A percentile compares a stretch with the other conserved stretches of the same genome.
These are phyloP conservation scores for Tinea semifulvella DNA, from an alignment of 2,888 invertebrate genomes.

Conservation along the genomic window DNA sequence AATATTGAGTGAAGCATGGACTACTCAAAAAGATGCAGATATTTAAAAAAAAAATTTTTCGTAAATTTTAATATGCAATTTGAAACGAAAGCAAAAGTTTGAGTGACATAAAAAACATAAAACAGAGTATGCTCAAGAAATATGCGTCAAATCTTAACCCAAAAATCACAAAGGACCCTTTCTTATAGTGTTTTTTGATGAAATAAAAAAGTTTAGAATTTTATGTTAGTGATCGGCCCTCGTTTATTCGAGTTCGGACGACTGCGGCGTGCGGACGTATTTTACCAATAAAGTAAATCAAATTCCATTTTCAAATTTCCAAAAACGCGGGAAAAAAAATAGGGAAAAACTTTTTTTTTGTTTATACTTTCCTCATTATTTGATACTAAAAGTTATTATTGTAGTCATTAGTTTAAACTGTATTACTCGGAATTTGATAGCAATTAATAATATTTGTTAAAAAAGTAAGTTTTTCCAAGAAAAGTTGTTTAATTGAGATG, in stretches of 20 bases:
- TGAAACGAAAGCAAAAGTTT: too few species aligned
- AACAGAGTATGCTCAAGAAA: neutral
- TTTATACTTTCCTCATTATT: slow-evolving; percentile 55
- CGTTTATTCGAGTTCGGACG: slow-evolving; percentile 54
- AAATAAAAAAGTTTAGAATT: slow-evolving; percentile 40
- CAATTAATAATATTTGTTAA: neutral
- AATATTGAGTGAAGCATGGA: too few species aligned
- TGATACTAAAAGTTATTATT: too few species aligned
- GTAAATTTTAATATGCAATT: too few species aligned
- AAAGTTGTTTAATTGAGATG: slow-evolving; percentile 35
- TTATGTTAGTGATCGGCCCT: slow-evolving; percentile 22
- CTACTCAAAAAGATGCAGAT: too few species aligned
- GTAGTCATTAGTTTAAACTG: too few species aligned
- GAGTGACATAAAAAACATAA: too few species aligned
- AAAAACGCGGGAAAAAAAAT: slow-evolving; percentile 56
- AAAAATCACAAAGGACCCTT: slow-evolving; percentile 44
- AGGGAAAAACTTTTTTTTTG: slow-evolving; percentile 22
- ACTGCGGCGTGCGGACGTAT: slow-evolving; percentile 54
- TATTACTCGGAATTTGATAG: too few species aligned
- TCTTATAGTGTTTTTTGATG: slow-evolving; percentile 51
- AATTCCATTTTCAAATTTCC: slow-evolving; percentile 31
- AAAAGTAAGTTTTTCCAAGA: neutral
- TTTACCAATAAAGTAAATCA: slow-evolving; percentile 28
- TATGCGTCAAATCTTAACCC: slow-evolving; percentile 32
- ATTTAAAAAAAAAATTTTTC: too few species aligned